phyloP scores from a whole-genome alignment of 2,888 invertebrate species.

The Gnatocerus cornutus region DNA sequence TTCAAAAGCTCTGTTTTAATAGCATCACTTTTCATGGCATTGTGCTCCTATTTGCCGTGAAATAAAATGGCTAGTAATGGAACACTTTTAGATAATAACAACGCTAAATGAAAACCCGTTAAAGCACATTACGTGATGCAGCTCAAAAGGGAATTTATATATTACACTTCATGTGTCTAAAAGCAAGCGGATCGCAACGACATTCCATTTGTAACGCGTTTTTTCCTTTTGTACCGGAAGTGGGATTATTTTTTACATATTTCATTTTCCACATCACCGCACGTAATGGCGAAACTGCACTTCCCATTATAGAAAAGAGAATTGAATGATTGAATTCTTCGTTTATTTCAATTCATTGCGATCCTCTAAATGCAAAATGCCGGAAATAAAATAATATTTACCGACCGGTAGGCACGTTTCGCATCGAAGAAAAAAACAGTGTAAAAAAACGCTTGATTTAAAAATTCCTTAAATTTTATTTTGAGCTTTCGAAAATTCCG shows the following conservation, averaged over 20 bases:
- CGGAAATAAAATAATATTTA: conserved; percentile 48
- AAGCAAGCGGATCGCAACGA: not conserved
- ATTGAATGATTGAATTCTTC: not conserved
- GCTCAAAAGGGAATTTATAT: conserved; percentile 7
- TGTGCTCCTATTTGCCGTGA: not conserved
- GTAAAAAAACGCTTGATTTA: conserved; percentile 44
- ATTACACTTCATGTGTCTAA: conserved; percentile 5
- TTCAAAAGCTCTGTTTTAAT: too few relatives aligned
- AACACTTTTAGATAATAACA: conserved; percentile 4
- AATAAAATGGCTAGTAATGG: not conserved
- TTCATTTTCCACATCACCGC: not conserved
- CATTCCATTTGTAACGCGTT: not conserved
- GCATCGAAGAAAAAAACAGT: conserved; percentile 38
- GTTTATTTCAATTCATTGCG: conserved; percentile 20
- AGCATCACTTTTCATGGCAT: too few relatives aligned
- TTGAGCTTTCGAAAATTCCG: conserved; percentile 35
- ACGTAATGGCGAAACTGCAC: not conserved
- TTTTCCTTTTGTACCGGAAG: not conserved
- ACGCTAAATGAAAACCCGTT: not conserved
- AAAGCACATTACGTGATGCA: not conserved
- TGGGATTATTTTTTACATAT: not conserved
- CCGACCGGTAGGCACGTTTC: conserved; percentile 44
- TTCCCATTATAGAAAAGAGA: not conserved
- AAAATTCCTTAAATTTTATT: conserved; percentile 54
- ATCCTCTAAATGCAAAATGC: conserved; percentile 13